Base-by-base conservation (phyloP, 2,113 vertebrate species). In the Periophthalmus modestus region DNA sequence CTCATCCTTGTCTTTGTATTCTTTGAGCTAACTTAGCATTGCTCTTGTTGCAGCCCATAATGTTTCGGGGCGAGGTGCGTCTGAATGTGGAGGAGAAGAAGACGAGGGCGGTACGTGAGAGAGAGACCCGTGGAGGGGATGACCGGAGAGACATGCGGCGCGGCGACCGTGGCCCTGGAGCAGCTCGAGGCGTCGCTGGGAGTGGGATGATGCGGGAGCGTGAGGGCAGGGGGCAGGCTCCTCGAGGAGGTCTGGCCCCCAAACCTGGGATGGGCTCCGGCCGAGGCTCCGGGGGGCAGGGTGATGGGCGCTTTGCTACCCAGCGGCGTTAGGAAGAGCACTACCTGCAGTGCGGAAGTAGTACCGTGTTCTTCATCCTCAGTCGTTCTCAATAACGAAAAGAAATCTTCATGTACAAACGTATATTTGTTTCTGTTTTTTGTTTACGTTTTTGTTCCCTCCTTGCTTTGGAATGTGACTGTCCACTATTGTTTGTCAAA, bases 61-160 rank as follows among this genome's bases (percentile, higher is more conserved):
- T 99, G 97, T 99, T 99, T 79, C 96, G 96, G 18, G 96, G 96
- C 0, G 98, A 99, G 88, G 97, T 99, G 59, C 96, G 98, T 73
- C 93, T 99, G 85, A 99, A 99, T 34, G 98, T 99, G 72, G 98
- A 99, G 79, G 98, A 99, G 91, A 99, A 99, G 82, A 99, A 99
- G 85, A 98, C 96, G 0, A 92, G 98, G 83, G 97, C 96, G 0
- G 95, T 94, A 6, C 95, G 98, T 4, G 97, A 99, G 59, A 86
- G 97, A 24, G 98, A 99, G 82, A 97, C 92, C 21, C 95, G 95
- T 0, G 87, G 89, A 0, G 86, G 75, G 34, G 96, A 97, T 0
- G 96, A 98, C 0, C 96, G 96, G n/a, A 90, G 96, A 78, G 97
- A 98, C 87, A 91, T 96, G 54, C 93, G 97, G 36, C 96, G 97